Conservation (phyloP, 2,113 vertebrate species). For the Felis chaus region DNA sequence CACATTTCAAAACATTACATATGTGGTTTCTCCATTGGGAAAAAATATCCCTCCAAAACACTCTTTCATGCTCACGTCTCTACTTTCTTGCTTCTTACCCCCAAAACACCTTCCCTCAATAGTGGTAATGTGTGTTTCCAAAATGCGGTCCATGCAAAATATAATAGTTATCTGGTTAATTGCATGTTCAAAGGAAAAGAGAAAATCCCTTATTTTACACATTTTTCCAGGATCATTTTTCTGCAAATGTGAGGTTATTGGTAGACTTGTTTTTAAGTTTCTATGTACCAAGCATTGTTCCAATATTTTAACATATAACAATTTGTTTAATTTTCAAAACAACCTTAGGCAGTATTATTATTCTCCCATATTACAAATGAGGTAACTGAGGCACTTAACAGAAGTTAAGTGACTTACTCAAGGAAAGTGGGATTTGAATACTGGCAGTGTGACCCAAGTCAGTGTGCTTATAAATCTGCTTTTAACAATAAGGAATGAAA, state of each 20-base stretch:
- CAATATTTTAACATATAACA: neutral
- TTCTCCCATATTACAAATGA: neutral
- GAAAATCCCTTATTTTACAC: neutral
- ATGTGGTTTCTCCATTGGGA: neutral
- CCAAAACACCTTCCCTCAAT: neutral
- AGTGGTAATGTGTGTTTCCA: neutral
- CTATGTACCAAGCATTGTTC: neutral
- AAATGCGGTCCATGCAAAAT: neutral
- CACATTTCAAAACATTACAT: slow-evolving; percentile 1
- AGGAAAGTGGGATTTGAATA: neutral
- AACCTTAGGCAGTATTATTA: neutral
- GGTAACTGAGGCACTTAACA: neutral
- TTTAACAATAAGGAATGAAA: neutral
- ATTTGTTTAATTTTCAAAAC: neutral
- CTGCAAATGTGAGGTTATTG: neutral
- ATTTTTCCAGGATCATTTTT: neutral
- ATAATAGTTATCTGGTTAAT: neutral
- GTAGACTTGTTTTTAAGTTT: neutral
- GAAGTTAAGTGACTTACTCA: neutral
- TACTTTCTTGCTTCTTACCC: neutral
- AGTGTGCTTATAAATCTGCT: neutral
- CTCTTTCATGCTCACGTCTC: neutral
- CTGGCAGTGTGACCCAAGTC: neutral
- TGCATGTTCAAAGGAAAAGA: neutral
- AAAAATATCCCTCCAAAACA: neutral